Base-by-base conservation (phyloP, 2,113 vertebrate genomes). In the Psophia crepitans region DNA sequence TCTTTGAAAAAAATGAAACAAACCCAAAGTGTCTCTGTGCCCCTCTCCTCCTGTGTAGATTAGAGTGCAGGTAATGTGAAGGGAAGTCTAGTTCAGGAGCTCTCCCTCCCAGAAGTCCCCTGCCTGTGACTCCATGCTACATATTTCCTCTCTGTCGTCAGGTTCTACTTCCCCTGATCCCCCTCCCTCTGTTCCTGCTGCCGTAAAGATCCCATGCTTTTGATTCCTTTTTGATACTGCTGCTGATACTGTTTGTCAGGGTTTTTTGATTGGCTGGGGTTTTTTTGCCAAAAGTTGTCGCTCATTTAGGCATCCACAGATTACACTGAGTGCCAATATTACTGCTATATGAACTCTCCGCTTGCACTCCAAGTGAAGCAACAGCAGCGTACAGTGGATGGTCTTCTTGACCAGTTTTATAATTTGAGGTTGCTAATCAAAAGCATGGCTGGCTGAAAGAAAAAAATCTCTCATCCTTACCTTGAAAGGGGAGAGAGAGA, bases 121-220 rank as follows among this genome's bases (percentile, higher is more conserved):
- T 39, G 5, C 9, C 11, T 63, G 10, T 5, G 2, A n/a, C 28
- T 66, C 13, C 16, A n/a, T 49, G 9, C 14, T 11, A 1, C 6
- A 28, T 0, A 2, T 37, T 74, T 82, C 6, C 9, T 48, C 7
- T 84, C 33, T 63, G 30, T 64, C 2, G 0, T 11, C 8, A 63
- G 17, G 13, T 44, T 53, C 46, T 49, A 2, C 7, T 64, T 83
- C 18, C 10, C 8, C 12, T 43, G 26, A 23, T 56, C 6, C 2
- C 1, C 3, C 8, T 68, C 8, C 0, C 0, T 64, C 26, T 83
- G 43, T 18, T 60, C 15, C 20, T 5, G 0, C 26, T 80, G 13
- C 20, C 15, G 43, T 28, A 8, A 63, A 63, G 16, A 41, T 51
- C 8, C 3, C 23, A 49, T 43, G 26, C 1, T 68, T 71, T 46